Percentiles rank a stretch among this genome's conserved stretches.
These are phyloP conservation scores for Cyphomyrus plagiostoma DNA, from an alignment of 2,113 vertebrate genomes.

Conservation along the genomic window DNA sequence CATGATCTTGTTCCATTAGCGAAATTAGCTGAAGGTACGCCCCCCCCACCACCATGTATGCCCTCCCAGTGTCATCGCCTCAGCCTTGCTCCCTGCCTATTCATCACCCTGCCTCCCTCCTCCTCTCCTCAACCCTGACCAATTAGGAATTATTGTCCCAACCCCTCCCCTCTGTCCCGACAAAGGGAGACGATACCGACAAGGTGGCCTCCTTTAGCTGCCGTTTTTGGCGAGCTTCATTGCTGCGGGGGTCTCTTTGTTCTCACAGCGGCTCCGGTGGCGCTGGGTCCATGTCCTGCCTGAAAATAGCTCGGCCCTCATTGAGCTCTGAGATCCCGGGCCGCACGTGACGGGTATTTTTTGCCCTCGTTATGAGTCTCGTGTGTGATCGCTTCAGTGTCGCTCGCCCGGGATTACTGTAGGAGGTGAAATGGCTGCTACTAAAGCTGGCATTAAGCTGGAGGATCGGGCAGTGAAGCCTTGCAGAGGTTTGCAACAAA, in stretches of 20 bases:
- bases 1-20: not conserved
- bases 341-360: not conserved
- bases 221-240: not conserved
- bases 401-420: not conserved
- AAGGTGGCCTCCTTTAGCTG: conserved; percentile 3
- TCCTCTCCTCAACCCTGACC: not conserved
- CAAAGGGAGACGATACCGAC: not conserved
- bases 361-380: not conserved
- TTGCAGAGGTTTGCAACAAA: not conserved
- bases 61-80: not conserved
- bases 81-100: not conserved
- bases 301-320: not conserved
- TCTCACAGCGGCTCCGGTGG: not conserved
- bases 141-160: not conserved
- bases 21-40: not conserved
- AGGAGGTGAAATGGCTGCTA: not conserved
- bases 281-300: not conserved
- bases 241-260: not conserved
- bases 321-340: not conserved
- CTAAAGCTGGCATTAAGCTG: not conserved
- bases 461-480: not conserved
- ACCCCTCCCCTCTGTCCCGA: not conserved
- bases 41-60: not conserved
- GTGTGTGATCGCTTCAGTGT: not conserved
- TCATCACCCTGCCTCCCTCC: conserved; percentile 7